A percentile compares a stretch with the other conserved stretches of the same genome.
Evolutionary conservation across 2,797 vertebrate genomes (phyloP).

Genomic region (Phaenicophaeus curvirostris): DNA sequence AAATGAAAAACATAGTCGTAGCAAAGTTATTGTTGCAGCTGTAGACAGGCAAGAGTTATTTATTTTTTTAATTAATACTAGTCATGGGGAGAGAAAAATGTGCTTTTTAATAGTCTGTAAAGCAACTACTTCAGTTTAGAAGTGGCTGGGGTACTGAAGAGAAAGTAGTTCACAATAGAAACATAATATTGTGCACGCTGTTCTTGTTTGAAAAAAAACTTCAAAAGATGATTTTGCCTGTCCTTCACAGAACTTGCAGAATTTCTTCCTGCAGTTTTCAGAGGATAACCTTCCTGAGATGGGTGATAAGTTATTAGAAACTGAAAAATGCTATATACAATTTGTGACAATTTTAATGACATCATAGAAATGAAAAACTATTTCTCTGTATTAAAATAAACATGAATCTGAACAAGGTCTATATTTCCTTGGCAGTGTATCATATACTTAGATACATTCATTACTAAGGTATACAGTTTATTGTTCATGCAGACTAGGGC

Average conservation of each 20-base stretch:
- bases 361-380: not conserved
- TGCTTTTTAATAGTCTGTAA: not conserved
- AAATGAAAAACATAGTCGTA: not conserved
- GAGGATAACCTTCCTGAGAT: not conserved
- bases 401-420: not conserved
- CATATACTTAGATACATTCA: not conserved
- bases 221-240: not conserved
- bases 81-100: not conserved
- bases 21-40: not conserved
- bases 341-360: not conserved
- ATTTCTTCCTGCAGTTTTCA: not conserved
- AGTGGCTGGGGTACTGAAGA: not conserved
- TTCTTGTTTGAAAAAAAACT: not conserved
- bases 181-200: not conserved
- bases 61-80: not conserved
- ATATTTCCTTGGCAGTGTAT: not conserved
- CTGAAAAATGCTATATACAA: not conserved
- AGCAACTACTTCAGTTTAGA: not conserved
- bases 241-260: not conserved
- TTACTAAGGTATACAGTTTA: not conserved
- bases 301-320: not conserved
- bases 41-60: not conserved
- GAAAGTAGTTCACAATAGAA: not conserved
- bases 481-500: not conserved
- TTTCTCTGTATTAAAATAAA: not conserved